These are phyloP conservation scores for Ciona savignyi DNA, from an alignment of 23 tunicate species.

Conservation along the genomic window DNA sequence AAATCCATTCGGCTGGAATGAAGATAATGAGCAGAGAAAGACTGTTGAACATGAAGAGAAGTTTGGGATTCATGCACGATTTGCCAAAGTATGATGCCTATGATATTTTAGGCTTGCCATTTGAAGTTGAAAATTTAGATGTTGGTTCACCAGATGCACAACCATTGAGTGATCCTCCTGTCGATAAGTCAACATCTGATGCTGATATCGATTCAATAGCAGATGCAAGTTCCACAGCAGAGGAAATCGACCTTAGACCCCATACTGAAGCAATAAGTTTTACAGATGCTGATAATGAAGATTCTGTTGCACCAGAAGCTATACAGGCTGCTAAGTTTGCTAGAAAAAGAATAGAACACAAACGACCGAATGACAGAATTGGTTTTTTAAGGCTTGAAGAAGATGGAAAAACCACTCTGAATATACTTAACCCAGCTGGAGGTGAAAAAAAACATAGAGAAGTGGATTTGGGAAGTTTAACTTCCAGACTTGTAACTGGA, in stretches of 20 bases:
- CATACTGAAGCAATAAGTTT: slow-evolving; percentile 78
- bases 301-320: slow-evolving; percentile 82
- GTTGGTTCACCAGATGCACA: slow-evolving; percentile 3
- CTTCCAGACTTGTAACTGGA: slow-evolving; percentile 34
- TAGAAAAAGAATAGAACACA: slow-evolving; percentile 4
- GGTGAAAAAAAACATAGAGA: slow-evolving; percentile 12
- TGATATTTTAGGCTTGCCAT: slow-evolving; percentile 39
- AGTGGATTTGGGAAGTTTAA: slow-evolving; percentile 52
- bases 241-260: slow-evolving; percentile 26
- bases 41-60: slow-evolving; percentile 34
- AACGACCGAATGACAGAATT: slow-evolving; percentile 39
- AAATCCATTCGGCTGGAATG: slow-evolving; percentile 52
- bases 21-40: slow-evolving; percentile 75
- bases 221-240: not conserved
- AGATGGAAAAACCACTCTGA: slow-evolving; percentile 75
- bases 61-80: slow-evolving; percentile 30
- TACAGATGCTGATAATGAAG: slow-evolving; percentile 88
- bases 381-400: slow-evolving; percentile 64
- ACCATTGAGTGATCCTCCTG: not conserved
- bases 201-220: not conserved
- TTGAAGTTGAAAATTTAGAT: slow-evolving; percentile 9
- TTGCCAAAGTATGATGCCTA: slow-evolving; percentile 37
- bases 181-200: not conserved
- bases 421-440: slow-evolving; percentile 59
- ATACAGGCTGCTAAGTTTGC: slow-evolving; percentile 64